Percentiles rank a stretch among this genome's conserved stretches.
These are phyloP conservation scores for Perccottus glenii DNA, from an alignment of 2,113 vertebrate genomes.

Conservation along the genomic window DNA sequence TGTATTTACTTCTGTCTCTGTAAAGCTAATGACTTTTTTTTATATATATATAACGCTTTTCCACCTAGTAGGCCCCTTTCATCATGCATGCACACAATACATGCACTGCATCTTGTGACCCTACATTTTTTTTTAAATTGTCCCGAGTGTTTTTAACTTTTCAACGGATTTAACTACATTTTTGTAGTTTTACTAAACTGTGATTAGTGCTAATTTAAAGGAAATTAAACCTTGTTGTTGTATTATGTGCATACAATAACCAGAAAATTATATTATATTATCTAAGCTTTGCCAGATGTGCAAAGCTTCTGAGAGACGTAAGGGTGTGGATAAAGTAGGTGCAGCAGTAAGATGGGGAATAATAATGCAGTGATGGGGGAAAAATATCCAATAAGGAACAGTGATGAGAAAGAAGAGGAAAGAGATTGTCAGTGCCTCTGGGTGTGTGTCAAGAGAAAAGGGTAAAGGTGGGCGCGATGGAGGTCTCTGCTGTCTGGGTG, in stretches of 20 bases:
- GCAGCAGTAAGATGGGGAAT: conserved; percentile 42
- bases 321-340: conserved; percentile 57
- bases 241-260: neutral
- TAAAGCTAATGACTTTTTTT: no score
- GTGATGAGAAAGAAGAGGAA: conserved; percentile 22
- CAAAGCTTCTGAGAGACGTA: conserved; percentile 10
- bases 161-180: no score
- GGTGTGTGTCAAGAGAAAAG: conserved; percentile 43
- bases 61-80: no score
- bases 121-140: no score
- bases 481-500: conserved; percentile 61
- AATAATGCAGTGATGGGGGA: conserved; percentile 35
- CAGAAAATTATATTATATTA: neutral
- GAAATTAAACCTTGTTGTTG: neutral
- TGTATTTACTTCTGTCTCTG: no score
- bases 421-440: conserved; percentile 43
- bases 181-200: neutral
- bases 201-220: neutral
- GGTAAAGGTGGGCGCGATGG: conserved; percentile 41
- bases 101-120: no score
- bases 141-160: no score
- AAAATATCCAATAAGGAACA: conserved; percentile 14
- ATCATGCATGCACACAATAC: no score
- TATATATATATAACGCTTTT: no score
- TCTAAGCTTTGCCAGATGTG: conserved; percentile 61